Base-by-base conservation (phyloP, 1,140 invertebrate species). In the Hylyphantes graminicola region DNA sequence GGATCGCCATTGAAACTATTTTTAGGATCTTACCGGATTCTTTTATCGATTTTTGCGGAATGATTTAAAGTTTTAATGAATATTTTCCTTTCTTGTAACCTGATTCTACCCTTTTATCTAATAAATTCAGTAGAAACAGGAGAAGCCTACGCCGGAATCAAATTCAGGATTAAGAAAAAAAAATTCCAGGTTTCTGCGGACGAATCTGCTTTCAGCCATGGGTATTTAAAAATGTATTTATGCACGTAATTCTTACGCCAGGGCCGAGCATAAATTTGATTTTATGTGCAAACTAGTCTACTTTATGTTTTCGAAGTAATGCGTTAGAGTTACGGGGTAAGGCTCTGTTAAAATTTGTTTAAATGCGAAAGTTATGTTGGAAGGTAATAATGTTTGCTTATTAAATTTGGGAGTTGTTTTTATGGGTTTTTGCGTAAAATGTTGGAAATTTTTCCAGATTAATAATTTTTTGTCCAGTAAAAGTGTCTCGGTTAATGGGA, bases 31-130 rank as follows among this genome's bases (percentile, higher is more conserved):
- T 35, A 12, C 17, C 57, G 57, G 17, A 61, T 61, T 61, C 57
- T 61, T 61, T 1, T 61, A 12, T 17, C 57, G 57, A 61, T 61
- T 17, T 57, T 59, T 57, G 19, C 7, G 54, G 53, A 74, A 74
- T 74, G 72, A 74, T 74, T 74, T 74, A 74, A 74, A 74, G 72
- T 74, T 74, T 74, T 74, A 74, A 74, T 74, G 72, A 74, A 74
- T 74, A 74, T 59, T 74, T 72, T 59, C 51, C 8, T 48, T 55
- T 21, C 17, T 74, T 74, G 54, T 19, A 74, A 74, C 72, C 51
- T 57, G 72, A 74, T 74, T 74, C 72, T 11, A 7, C 21, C 72
- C 13, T 21, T 73, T 74, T 74, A 74, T 74, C 57, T 74, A 53
- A 35, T 55, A 0, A 19, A 10, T 21, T 12, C 7, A 57, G 55